A percentile compares a stretch with the other conserved stretches of the same genome.
Evolutionary conservation across 2,113 vertebrate species (phyloP).

Genomic region (Cheirogaleus medius): DNA sequence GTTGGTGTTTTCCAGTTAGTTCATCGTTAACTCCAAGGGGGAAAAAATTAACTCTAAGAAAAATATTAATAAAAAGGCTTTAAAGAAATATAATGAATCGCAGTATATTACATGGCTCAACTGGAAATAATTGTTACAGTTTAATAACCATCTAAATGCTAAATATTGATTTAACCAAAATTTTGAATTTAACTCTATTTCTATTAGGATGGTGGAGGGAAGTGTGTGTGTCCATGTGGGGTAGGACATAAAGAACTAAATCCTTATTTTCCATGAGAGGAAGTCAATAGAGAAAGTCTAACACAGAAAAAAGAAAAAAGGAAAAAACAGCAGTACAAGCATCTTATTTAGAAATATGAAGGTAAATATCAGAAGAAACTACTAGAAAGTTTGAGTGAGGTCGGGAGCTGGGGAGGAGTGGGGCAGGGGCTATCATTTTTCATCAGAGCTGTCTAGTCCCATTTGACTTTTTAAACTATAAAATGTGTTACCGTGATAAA

Average conservation of each 20-base stretch:
- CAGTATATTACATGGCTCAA: not conserved
- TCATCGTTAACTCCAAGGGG: constrained; percentile 32
- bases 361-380: not conserved
- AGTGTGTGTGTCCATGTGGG: too few species aligned
- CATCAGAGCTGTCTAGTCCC: not conserved
- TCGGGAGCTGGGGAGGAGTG: not conserved
- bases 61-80: not conserved
- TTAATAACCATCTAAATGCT: not conserved
- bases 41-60: too few species aligned
- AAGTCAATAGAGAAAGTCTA: not conserved
- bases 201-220: not conserved
- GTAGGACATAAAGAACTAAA: not conserved
- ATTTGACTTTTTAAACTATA: not conserved
- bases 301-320: not conserved
- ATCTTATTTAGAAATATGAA: not conserved
- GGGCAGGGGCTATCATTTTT: not conserved
- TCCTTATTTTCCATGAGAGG: not conserved
- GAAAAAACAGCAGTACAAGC: not conserved
- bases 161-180: not conserved
- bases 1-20: constrained; percentile 39
- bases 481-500: not conserved
- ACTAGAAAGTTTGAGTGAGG: not conserved
- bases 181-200: not conserved
- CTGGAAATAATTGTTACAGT: not conserved
- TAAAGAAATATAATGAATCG: not conserved